Evolutionary conservation across 2,113 vertebrate genomes (phyloP).

Genomic region (Emydocephalus ijimae): DNA sequence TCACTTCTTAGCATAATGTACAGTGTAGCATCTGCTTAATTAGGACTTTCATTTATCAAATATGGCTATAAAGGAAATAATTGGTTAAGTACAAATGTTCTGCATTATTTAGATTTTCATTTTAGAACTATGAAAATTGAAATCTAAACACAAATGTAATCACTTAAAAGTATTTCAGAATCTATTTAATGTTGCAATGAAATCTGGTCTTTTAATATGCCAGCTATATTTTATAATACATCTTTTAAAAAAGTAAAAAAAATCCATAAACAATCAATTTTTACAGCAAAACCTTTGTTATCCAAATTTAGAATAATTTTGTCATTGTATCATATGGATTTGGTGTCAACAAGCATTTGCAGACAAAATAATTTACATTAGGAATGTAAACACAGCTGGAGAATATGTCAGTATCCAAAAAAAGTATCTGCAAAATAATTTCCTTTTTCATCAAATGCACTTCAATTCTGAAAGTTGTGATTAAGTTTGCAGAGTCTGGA

Average conservation of each 20-base stretch:
- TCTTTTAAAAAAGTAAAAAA: conserved; percentile 22
- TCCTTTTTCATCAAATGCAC: neutral
- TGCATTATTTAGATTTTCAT: neutral
- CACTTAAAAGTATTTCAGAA: neutral
- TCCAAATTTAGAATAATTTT: conserved; percentile 26
- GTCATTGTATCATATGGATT: conserved; percentile 1
- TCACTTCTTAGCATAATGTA: neutral
- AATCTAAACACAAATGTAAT: neutral
- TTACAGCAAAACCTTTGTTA: neutral
- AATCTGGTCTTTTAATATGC: conserved; percentile 9
- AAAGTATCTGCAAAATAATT: conserved; percentile 4
- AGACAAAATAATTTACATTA: conserved; percentile 3
- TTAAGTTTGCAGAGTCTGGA: neutral
- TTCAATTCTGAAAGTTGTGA: conserved; percentile 5
- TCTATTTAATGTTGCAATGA: neutral
- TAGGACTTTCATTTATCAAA: neutral
- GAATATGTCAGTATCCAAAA: neutral
- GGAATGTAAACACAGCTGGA: conserved; percentile 29
- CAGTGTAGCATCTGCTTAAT: neutral
- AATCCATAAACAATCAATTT: conserved; percentile 5
- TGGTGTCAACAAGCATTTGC: conserved; percentile 27
- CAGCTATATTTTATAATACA: neutral
- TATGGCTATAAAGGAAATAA: neutral
- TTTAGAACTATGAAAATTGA: neutral
- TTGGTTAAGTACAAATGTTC: neutral